Percentiles rank a stretch among this genome's conserved stretches.
Evolutionary conservation across 2,113 vertebrate species (phyloP).

Genomic region (Alexandromys fortis): DNA sequence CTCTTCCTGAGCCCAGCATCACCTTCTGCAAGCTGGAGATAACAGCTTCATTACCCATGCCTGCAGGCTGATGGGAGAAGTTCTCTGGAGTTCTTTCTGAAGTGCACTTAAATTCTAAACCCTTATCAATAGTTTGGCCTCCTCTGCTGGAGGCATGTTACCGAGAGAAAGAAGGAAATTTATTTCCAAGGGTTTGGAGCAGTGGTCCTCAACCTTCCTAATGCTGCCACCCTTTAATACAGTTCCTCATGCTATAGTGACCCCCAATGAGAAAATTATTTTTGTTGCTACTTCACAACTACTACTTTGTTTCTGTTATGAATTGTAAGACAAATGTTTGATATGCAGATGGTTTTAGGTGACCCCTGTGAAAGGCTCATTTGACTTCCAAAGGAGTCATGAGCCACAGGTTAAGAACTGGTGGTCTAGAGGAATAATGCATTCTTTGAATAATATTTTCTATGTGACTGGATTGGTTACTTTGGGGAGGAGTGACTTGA

Average conservation of each 20-base stretch:
- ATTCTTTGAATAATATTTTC: neutral
- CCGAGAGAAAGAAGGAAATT: neutral
- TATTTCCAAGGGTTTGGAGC: neutral
- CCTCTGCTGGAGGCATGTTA: neutral
- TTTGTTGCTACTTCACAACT: neutral
- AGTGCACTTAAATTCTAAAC: neutral
- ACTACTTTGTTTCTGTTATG: neutral
- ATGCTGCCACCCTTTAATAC: neutral
- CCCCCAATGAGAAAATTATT: neutral
- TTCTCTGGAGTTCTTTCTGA: neutral
- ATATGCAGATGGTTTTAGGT: neutral
- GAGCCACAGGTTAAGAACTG: neutral
- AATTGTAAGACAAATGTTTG: neutral
- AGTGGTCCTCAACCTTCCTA: neutral
- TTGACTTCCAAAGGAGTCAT: neutral
- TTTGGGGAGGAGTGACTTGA: neutral
- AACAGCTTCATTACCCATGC: neutral
- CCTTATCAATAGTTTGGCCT: neutral
- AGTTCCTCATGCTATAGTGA: neutral
- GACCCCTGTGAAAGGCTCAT: neutral
- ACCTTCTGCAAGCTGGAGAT: neutral
- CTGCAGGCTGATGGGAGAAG: neutral
- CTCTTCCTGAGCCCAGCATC: neutral
- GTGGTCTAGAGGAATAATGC: neutral
- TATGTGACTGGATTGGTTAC: neutral